Evolutionary conservation across 2,797 vertebrate genomes (phyloP).

Genomic region (Rhadinocentrus ornatus): DNA sequence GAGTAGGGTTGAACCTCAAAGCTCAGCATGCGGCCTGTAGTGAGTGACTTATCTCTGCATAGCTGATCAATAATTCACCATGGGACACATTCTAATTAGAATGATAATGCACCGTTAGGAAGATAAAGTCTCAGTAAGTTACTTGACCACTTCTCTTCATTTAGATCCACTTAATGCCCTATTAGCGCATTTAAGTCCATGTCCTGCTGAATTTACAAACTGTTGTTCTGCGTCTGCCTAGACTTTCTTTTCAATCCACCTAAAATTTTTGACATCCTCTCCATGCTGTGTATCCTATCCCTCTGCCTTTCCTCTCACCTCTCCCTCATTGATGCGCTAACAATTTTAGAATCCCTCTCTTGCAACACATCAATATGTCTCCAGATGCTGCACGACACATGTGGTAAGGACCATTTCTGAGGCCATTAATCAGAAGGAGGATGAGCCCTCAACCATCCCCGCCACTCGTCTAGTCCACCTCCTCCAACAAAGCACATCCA

Average conservation of each 20-base stretch:
- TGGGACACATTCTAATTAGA: constrained; percentile 79
- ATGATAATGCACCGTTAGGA: constrained; percentile 72
- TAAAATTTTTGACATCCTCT: constrained; percentile 6
- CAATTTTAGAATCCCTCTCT: constrained; percentile 8
- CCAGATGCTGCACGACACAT: constrained; percentile 74
- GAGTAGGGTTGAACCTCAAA: constrained; percentile 43
- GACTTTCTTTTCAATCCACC: background rate
- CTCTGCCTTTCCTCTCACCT: background rate
- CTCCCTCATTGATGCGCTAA: constrained; percentile 40
- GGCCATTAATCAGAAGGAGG: constrained; percentile 75
- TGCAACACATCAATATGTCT: constrained; percentile 66
- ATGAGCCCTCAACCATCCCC: constrained; percentile 51
- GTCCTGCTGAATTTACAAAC: constrained; percentile 21
- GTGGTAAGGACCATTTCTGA: constrained; percentile 77
- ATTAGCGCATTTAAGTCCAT: constrained; percentile 51
- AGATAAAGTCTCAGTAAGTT: constrained; percentile 67
- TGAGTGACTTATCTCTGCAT: constrained; percentile 75
- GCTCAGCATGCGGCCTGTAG: constrained; percentile 62
- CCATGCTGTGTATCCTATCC: background rate
- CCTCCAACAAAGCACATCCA: constrained; percentile 49
- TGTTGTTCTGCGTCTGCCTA: constrained; percentile 4
- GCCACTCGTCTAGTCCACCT: constrained; percentile 45
- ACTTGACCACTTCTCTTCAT: constrained; percentile 60
- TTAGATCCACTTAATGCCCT: constrained; percentile 60
- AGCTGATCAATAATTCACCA: constrained; percentile 83